These are phyloP conservation scores for Ceyx melanurus DNA, from an alignment of 2,113 vertebrate species.

Conservation along the genomic window DNA sequence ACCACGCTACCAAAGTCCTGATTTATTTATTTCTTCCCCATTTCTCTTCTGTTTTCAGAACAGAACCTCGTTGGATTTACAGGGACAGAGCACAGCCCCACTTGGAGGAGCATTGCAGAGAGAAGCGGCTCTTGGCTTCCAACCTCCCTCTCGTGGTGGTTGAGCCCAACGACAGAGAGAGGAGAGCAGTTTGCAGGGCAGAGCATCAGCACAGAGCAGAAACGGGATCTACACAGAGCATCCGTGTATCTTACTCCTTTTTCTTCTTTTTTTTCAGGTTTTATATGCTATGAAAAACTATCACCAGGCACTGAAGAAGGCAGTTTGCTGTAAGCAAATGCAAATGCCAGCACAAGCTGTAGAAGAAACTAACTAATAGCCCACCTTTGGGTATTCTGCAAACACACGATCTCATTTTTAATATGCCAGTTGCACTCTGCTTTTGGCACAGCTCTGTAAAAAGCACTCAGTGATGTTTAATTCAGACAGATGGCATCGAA, in stretches of 20 bases:
- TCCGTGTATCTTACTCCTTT: rapidly evolving
- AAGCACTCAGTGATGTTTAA: neutral
- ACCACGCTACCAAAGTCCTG: neutral
- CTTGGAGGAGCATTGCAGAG: rapidly evolving
- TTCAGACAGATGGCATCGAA: neutral
- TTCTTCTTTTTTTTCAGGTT: neutral
- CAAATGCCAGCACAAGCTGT: neutral
- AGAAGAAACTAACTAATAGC: neutral
- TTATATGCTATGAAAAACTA: neutral
- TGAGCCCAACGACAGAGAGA: neutral
- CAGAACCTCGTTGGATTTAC: rapidly evolving
- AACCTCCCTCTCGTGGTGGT: neutral
- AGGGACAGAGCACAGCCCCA: rapidly evolving
- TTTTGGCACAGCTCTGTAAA: neutral
- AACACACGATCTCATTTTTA: neutral
- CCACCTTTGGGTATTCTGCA: neutral
- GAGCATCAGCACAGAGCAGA: rapidly evolving
- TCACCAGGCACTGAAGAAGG: neutral
- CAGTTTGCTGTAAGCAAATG: neutral
- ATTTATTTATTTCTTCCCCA: neutral
- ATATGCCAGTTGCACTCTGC: neutral
- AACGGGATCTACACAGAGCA: rapidly evolving
- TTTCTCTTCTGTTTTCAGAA: neutral
- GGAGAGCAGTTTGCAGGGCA: rapidly evolving
- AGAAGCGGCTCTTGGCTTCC: neutral